Evolutionary conservation across 2,797 vertebrate species (phyloP), one percentile per base, ranked within the genome.

Genomic region (Apogon hyalosoma): DNA sequence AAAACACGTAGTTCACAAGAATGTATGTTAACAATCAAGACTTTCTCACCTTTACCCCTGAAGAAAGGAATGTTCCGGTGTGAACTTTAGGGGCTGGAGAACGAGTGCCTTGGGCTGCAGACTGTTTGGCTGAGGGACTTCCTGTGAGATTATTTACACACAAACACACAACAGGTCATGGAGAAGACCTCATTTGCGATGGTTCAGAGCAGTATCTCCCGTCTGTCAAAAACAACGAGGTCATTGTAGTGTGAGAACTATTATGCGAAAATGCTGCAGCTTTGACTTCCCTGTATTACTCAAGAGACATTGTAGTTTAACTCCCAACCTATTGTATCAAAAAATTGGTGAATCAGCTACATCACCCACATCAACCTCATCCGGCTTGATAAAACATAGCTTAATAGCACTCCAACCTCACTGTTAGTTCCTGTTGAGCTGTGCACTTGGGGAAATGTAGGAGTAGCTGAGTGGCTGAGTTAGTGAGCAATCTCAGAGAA

Each of bases 31-130:
- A 62, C 6, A 12, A 11, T 38, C 47, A 45, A 63, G 4, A 52
- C 9, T 36, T 39, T 6, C 72, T 96, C 93, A 99, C 98, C 96
- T 99, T 99, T 75, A 99, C 92, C 65, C 95, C 82, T 24, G 97
- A 96, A 4, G 97, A 95, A 70, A 97, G 93, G 85, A 98, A 96
- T 87, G 93, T 94, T 85, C 95, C 95, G 13, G 95, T 94, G 51
- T 98, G 97, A 83, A 96, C 94, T 94, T 98, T 98, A 52, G 97
- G 96, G 31, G 96, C 91, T 11, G 97, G 97, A 62, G 97, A 98
- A 47, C 88, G 94, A 45, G 97, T 81, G 54, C 96, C 95, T 3
- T 96, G 98, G 62, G 92, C 91, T 48, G 88, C 79, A 51, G 93
- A 90, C 75, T 94, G 94, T 85, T 98, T 99, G 86, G 93, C 89